A percentile compares a stretch with the other conserved stretches of the same genome.
Conservation (phyloP, 2,888 invertebrate species). For the Hirtodrosophila cameraria region DNA sequence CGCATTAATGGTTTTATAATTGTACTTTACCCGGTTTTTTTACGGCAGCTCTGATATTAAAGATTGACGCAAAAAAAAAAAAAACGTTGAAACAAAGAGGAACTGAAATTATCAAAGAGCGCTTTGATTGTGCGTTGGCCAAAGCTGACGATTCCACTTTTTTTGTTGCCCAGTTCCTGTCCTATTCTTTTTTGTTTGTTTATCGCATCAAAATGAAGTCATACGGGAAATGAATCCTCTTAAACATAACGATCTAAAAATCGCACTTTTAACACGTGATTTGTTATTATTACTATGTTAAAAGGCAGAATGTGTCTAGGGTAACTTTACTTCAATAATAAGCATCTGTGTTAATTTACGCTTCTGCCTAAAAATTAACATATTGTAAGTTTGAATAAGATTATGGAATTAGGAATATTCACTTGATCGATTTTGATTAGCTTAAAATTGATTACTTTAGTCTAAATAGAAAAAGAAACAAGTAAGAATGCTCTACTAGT, state of each 20-base stretch:
- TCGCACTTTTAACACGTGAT: constrained; percentile 24
- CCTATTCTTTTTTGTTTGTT: constrained; percentile 7
- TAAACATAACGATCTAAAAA: constrained; percentile 9
- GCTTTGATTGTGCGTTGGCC: constrained; percentile 23
- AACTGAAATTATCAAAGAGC: constrained; percentile 17
- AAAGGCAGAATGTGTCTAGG: too few species aligned
- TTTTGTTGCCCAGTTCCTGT: constrained; percentile 25
- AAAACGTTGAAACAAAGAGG: constrained; percentile 1
- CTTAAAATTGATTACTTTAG: too few species aligned
- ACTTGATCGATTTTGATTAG: too few species aligned
- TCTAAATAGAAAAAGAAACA: too few species aligned
- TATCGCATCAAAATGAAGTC: constrained; percentile 44
- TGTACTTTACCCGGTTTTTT: constrained; percentile 51
- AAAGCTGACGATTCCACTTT: constrained; percentile 7
- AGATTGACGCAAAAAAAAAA: constrained; percentile 21
- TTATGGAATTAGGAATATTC: too few species aligned
- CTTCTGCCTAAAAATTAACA: too few species aligned
- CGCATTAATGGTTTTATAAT: constrained; percentile 71
- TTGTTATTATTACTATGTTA: constrained; percentile 1
- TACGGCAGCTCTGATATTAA: constrained; percentile 39
- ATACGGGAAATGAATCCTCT: constrained; percentile 32
- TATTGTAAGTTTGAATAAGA: too few species aligned
- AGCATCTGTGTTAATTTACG: too few species aligned
- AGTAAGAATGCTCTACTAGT: too few species aligned
- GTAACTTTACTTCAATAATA: too few species aligned